Evolutionary conservation across 2,888 invertebrate genomes (phyloP).

Genomic region (Dicyrtomina minuta): DNA sequence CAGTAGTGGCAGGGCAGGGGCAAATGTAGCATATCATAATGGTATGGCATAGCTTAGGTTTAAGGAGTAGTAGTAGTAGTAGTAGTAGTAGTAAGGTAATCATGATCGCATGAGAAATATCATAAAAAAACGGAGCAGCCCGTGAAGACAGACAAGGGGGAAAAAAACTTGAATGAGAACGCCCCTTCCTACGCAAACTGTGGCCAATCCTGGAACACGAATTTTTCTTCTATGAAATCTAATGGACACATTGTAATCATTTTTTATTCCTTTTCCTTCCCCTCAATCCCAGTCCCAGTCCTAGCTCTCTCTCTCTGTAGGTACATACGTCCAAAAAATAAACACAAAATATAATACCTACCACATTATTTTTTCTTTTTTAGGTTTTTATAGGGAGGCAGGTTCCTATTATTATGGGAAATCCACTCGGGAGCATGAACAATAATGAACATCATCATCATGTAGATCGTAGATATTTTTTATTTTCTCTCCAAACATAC

Average conservation of each 20-base stretch:
- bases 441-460: too few species aligned
- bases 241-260: constrained; percentile 26
- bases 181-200: constrained; percentile 42
- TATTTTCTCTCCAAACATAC: not conserved
- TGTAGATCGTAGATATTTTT: too few species aligned
- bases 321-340: too few species aligned
- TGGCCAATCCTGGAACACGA: constrained; percentile 35
- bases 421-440: too few species aligned
- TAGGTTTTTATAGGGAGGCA: too few species aligned
- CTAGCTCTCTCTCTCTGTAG: not conserved
- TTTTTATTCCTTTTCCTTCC: constrained; percentile 14
- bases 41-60: not conserved
- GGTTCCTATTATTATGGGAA: too few species aligned
- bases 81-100: not conserved
- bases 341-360: too few species aligned
- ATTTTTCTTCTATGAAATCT: constrained; percentile 22
- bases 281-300: not conserved
- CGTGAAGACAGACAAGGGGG: not conserved
- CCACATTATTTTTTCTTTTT: too few species aligned
- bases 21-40: too few species aligned
- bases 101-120: constrained; percentile 21
- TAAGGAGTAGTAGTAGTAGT: not conserved
- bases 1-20: too few species aligned
- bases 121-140: constrained; percentile 3
- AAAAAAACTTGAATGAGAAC: constrained; percentile 22